A percentile compares a stretch with the other conserved stretches of the same genome.
Conservation (phyloP, 2,888 invertebrate genomes). For the Acholoe squamosa region DNA sequence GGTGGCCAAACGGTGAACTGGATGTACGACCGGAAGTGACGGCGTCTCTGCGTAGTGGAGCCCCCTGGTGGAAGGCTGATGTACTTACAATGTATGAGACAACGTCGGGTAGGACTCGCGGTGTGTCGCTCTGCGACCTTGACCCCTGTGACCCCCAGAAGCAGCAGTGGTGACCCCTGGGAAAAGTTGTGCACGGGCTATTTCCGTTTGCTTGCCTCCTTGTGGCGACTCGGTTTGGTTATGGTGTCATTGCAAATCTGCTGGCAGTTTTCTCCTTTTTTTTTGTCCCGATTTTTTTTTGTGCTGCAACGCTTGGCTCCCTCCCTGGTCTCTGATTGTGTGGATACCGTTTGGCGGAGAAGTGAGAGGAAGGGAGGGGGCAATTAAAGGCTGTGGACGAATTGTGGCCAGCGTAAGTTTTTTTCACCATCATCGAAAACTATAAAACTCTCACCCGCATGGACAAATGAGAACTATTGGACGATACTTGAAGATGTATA, state of each 20-base stretch:
- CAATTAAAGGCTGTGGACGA: not conserved
- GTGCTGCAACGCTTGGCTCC: not conserved
- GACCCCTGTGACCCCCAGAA: not conserved
- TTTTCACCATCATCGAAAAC: constrained; percentile 10
- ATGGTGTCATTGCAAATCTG: constrained; percentile 16
- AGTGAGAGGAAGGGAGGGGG: not conserved
- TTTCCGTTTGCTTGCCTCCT: constrained; percentile 15
- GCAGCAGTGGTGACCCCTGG: not conserved
- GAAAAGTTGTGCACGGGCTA: not conserved
- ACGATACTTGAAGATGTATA: not conserved
- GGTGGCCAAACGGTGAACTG: not conserved
- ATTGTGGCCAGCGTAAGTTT: not conserved
- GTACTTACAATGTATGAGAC: not conserved
- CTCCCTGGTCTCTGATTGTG: not conserved
- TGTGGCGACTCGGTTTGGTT: not conserved
- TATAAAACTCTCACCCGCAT: constrained; percentile 24
- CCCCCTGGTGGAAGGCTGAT: not conserved
- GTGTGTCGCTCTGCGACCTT: not conserved
- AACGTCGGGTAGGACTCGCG: not conserved
- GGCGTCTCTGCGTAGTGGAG: not conserved
- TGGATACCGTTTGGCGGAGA: not conserved
- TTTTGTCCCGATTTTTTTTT: too few relatives aligned
- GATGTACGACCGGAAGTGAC: not conserved
- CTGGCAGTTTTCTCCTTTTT: not conserved
- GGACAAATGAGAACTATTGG: constrained; percentile 5